These are phyloP conservation scores for Heterocephalus glaber DNA, from an alignment of 2,113 vertebrate species.

Conservation along the genomic window DNA sequence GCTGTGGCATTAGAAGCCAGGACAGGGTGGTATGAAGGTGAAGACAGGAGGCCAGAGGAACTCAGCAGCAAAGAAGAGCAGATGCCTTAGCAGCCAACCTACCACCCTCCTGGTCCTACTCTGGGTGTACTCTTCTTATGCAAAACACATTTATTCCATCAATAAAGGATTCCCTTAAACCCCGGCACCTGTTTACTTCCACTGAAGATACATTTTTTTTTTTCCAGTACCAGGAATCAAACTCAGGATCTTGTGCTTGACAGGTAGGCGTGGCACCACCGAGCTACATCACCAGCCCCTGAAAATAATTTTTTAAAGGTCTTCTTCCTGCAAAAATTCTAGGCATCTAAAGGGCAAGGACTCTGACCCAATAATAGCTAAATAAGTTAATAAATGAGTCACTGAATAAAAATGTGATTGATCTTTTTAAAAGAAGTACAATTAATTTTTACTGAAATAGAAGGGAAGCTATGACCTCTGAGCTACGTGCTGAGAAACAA, in stretches of 20 bases:
- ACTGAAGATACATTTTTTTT: not conserved
- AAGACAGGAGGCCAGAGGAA: no score
- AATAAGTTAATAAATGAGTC: not conserved
- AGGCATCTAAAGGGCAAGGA: not conserved
- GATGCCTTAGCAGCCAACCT: not conserved
- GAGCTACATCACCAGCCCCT: no score
- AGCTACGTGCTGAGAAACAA: not conserved
- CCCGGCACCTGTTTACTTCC: not conserved
- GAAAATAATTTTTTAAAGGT: not conserved
- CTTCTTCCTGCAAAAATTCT: not conserved
- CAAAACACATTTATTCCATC: not conserved
- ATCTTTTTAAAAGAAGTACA: not conserved
- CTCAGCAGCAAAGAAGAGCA: rapidly evolving
- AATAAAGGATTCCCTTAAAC: not conserved
- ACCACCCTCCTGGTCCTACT: rapidly evolving
- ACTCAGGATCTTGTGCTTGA: no score
- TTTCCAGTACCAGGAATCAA: no score
- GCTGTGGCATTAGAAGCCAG: not conserved
- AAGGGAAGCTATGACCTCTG: not conserved
- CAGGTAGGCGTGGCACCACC: no score
- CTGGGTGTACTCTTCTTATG: rapidly evolving
- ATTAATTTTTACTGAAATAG: not conserved
- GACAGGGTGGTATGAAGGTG: not conserved
- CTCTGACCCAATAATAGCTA: not conserved
- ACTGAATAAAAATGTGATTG: not conserved